A percentile compares a stretch with the other conserved stretches of the same genome.
Evolutionary conservation across 1,140 invertebrate species (phyloP).

Genomic region (Drosophila novamexicana): DNA sequence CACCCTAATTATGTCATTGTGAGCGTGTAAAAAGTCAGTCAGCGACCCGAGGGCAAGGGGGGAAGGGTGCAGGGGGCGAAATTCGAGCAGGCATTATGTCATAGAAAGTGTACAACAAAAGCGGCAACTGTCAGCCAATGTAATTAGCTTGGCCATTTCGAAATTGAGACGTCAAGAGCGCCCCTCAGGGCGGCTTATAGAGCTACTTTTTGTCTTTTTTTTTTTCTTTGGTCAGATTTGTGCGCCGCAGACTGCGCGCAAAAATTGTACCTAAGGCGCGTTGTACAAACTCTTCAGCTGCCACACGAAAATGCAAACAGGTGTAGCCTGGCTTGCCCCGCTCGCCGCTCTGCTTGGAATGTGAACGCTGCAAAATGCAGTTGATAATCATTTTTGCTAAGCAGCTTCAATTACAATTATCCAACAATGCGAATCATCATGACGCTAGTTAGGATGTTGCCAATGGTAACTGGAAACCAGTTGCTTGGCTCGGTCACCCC

Average conservation of each 20-base stretch:
- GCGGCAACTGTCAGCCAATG: constrained; percentile 45
- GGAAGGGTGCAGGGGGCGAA: constrained; percentile 37
- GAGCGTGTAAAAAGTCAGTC: constrained; percentile 63
- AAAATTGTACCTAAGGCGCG: constrained; percentile 18
- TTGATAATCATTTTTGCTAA: constrained; percentile 8
- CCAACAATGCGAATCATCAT: constrained; percentile 7
- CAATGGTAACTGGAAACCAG: constrained; percentile 26
- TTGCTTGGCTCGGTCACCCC: background rate
- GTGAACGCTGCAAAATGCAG: background rate
- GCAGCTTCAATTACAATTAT: constrained; percentile 22
- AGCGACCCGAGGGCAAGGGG: background rate
- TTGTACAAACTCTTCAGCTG: background rate
- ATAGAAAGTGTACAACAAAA: constrained; percentile 34
- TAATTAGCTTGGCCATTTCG: constrained; percentile 75
- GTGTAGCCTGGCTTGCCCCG: background rate
- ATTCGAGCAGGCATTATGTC: constrained; percentile 67
- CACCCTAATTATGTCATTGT: constrained; percentile 70
- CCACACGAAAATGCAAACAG: constrained; percentile 18
- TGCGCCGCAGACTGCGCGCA: constrained; percentile 36
- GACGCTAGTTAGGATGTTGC: constrained; percentile 7
- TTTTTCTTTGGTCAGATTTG: constrained; percentile 46
- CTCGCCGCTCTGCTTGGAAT: background rate
- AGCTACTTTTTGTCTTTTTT: constrained; percentile 28
- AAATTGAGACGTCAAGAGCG: constrained; percentile 71
- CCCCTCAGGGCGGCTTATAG: constrained; percentile 19